Percentiles rank a stretch among this genome's conserved stretches.
Conservation (phyloP, 2,888 invertebrate species). For the Iselma pallidipennis region DNA sequence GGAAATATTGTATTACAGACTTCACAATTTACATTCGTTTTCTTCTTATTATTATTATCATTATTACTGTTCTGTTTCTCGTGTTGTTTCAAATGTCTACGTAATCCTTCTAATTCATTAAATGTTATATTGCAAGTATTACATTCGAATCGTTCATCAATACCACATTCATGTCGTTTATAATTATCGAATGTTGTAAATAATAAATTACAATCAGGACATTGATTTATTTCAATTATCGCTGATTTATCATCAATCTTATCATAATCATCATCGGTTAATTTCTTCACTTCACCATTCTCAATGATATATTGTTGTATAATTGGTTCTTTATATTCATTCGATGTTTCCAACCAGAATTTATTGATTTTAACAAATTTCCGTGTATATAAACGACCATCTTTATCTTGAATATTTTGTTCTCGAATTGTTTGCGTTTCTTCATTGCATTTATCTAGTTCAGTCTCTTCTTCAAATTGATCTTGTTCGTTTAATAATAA, state of each 20-base stretch:
- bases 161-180: slow-evolving; percentile 55
- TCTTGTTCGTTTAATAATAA: neutral
- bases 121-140: slow-evolving; percentile 60
- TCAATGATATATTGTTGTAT: slow-evolving; percentile 40
- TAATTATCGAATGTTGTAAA: slow-evolving; percentile 57
- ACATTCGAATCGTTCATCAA: slow-evolving; percentile 58
- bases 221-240: slow-evolving; percentile 54
- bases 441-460: slow-evolving; percentile 10
- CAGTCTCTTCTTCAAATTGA: slow-evolving; percentile 24
- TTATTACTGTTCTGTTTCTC: slow-evolving; percentile 43
- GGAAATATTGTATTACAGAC: slow-evolving; percentile 70
- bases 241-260: slow-evolving; percentile 28
- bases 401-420: slow-evolving; percentile 51
- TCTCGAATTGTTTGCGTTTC: slow-evolving; percentile 35
- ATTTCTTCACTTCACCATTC: slow-evolving; percentile 38
- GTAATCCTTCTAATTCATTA: slow-evolving; percentile 51
- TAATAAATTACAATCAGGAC: slow-evolving; percentile 56
- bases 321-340: slow-evolving; percentile 32
- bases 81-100: slow-evolving; percentile 66
- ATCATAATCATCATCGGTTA: slow-evolving; percentile 36
- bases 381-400: slow-evolving; percentile 57
- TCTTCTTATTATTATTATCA: slow-evolving; percentile 19
- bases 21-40: slow-evolving; percentile 59
- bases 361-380: slow-evolving; percentile 65
- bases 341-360: slow-evolving; percentile 58